phyloP scores from a whole-genome alignment of 2,888 invertebrate species.

The Pseudolycoriella hygida region DNA sequence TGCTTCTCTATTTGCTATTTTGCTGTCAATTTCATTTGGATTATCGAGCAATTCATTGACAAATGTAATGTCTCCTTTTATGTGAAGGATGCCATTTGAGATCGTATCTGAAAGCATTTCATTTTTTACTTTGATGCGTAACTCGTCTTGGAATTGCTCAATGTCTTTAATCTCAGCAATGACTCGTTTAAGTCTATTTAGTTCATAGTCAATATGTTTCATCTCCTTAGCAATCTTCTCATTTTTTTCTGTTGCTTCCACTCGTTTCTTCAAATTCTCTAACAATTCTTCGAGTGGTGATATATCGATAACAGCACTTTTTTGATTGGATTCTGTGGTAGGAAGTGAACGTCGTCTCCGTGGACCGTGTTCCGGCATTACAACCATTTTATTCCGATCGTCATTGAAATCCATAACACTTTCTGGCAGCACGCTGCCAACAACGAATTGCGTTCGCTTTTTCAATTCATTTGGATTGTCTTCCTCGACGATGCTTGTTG shows the following conservation, averaged over 20 bases:
- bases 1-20: background rate
- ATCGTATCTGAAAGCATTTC: background rate
- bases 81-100: constrained; percentile 2
- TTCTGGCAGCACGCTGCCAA: constrained; percentile 34
- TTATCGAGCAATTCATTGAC: constrained; percentile 4
- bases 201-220: constrained; percentile 3
- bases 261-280: background rate
- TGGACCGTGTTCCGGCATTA: constrained; percentile 48
- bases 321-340: background rate
- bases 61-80: background rate
- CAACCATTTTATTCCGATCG: constrained; percentile 15
- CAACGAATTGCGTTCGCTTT: constrained; percentile 39
- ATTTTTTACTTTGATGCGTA: background rate
- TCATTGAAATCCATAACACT: background rate
- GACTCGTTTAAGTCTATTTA: background rate
- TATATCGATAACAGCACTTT: background rate
- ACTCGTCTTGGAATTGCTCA: constrained; percentile 5
- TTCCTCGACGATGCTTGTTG: constrained; percentile 3
- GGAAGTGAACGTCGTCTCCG: constrained; percentile 28
- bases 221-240: constrained; percentile 3
- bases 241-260: constrained; percentile 1
- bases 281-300: background rate
- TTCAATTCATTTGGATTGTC: constrained; percentile 10
- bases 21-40: background rate
- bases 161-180: constrained; percentile 5